Percentiles rank a stretch among this genome's conserved stretches.
These are phyloP conservation scores for Paralvinella palmiformis DNA, from an alignment of 1,140 invertebrate genomes.

Conservation along the genomic window DNA sequence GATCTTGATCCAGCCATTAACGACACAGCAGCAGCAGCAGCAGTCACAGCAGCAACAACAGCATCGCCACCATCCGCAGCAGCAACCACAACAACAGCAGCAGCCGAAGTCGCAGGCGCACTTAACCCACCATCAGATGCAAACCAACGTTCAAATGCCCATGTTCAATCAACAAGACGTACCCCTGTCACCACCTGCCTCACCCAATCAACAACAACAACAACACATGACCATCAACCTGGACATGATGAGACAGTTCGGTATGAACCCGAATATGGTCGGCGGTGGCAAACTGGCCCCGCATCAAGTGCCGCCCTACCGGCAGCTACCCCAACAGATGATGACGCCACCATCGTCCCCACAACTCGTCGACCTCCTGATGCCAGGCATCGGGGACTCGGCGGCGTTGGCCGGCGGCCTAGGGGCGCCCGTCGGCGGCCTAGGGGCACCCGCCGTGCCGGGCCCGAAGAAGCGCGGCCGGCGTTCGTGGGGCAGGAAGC, in stretches of 20 bases:
- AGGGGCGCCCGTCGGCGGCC: not conserved
- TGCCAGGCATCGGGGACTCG: slow-evolving; percentile 26
- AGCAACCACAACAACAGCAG: slow-evolving; percentile 13
- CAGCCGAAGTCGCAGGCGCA: slow-evolving; percentile 22
- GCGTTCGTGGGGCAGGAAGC: slow-evolving; percentile 53
- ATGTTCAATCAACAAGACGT: slow-evolving; percentile 30
- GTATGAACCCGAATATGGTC: not conserved
- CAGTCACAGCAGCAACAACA: not conserved
- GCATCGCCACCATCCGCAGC: slow-evolving; percentile 2
- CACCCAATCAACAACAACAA: slow-evolving; percentile 45
- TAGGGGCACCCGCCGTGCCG: slow-evolving; percentile 17
- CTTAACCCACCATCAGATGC: not conserved
- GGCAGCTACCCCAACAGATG: slow-evolving; percentile 33
- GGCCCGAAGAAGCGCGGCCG: slow-evolving; percentile 51
- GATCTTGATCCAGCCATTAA: too few species aligned
- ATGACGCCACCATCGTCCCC: slow-evolving; percentile 56
- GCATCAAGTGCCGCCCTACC: slow-evolving; percentile 18
- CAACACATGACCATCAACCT: not conserved
- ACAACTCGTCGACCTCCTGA: slow-evolving; percentile 51
- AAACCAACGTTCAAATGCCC: slow-evolving; percentile 5
- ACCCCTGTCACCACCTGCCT: slow-evolving; percentile 54
- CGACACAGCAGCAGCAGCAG: not conserved
- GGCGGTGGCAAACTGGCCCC: slow-evolving; percentile 10
- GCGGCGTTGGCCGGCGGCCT: not conserved
- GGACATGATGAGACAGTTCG: not conserved